These are phyloP conservation scores for Dynastes grantii DNA, from an alignment of 2,888 invertebrate genomes.

Conservation along the genomic window DNA sequence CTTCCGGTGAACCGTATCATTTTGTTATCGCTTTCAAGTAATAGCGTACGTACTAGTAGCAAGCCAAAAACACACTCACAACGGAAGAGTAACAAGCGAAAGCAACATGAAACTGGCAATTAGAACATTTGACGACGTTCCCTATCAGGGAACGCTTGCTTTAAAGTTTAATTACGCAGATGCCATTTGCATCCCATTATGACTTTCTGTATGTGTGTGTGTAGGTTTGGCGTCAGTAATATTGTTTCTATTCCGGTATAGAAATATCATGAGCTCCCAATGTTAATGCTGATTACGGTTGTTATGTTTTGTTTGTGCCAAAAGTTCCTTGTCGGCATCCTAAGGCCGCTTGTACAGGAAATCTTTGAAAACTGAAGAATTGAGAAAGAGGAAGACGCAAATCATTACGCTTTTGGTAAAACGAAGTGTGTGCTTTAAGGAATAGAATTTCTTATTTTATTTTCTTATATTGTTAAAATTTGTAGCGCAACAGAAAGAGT, in stretches of 20 bases:
- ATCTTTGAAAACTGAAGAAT: background rate
- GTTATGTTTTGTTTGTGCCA: background rate
- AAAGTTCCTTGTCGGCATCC: background rate
- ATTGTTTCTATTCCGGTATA: slow-evolving; percentile 1
- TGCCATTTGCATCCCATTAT: slow-evolving; percentile 7
- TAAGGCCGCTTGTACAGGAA: background rate
- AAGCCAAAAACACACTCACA: slow-evolving; percentile 3
- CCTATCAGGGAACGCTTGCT: slow-evolving; percentile 5
- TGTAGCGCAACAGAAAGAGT: too few relatives aligned
- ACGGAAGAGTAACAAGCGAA: slow-evolving; percentile 1
- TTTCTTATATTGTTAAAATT: too few relatives aligned
- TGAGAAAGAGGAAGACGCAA: too few relatives aligned
- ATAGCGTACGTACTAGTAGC: background rate
- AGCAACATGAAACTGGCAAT: background rate
- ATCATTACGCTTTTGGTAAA: too few relatives aligned
- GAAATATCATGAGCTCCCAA: background rate
- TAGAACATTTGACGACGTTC: slow-evolving; percentile 7
- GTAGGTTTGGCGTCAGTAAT: background rate
- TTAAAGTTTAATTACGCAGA: slow-evolving; percentile 4
- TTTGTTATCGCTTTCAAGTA: background rate
- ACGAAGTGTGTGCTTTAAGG: too few relatives aligned
- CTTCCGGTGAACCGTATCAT: background rate
- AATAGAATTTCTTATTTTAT: too few relatives aligned
- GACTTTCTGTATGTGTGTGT: background rate
- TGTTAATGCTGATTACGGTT: slow-evolving; percentile 3